A percentile compares a stretch with the other conserved stretches of the same genome.
These are phyloP conservation scores for Spinus olivaceus DNA, from an alignment of 2,797 vertebrate genomes.

Conservation along the genomic window DNA sequence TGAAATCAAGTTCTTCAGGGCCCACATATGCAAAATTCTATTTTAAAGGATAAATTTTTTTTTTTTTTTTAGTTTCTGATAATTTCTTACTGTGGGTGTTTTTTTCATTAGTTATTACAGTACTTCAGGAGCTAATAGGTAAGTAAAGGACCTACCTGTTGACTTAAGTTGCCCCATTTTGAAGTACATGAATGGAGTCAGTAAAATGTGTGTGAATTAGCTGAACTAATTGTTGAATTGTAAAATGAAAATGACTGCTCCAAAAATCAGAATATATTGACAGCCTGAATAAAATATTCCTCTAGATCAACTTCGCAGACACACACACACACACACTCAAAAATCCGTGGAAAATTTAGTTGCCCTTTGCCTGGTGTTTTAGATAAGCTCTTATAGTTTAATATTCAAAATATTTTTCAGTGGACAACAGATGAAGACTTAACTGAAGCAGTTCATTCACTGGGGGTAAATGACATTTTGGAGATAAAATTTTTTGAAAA, in stretches of 20 bases:
- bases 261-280: background rate
- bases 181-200: background rate
- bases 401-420: constrained; percentile 76
- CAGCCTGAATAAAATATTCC: background rate
- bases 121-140: background rate
- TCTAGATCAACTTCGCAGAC: background rate
- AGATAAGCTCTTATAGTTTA: constrained; percentile 24
- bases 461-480: constrained; percentile 95
- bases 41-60: background rate
- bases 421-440: constrained; percentile 99
- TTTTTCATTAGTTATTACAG: background rate
- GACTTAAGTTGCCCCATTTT: background rate
- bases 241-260: background rate
- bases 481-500: constrained; percentile 99
- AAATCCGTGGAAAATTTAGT: background rate
- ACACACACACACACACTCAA: background rate
- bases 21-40: background rate
- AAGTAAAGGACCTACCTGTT: background rate
- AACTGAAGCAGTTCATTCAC: constrained; percentile 93
- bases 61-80: background rate
- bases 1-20: background rate
- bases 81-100: background rate
- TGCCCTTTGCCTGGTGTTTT: background rate
- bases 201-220: background rate
- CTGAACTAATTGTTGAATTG: background rate